These are phyloP conservation scores for Cabera pusaria DNA, from an alignment of 2,888 invertebrate species.

Conservation along the genomic window DNA sequence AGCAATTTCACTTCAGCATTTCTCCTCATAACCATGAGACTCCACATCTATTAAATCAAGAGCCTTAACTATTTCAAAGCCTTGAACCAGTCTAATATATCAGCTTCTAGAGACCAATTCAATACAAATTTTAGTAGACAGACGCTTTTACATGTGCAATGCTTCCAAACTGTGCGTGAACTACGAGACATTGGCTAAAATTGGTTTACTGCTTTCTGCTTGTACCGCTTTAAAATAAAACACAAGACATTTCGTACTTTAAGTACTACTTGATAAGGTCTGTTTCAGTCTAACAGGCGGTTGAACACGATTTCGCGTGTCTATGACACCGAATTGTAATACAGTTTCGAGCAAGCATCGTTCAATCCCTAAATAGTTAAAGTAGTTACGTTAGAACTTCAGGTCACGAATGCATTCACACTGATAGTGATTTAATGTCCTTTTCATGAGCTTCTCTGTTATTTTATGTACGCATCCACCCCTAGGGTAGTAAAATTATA, in stretches of 20 bases:
- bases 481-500: conserved; percentile 7
- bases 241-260: too few species aligned
- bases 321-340: conserved; percentile 17
- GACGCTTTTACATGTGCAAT: too few species aligned
- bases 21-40: too few species aligned
- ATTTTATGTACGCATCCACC: background rate
- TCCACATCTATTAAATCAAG: too few species aligned
- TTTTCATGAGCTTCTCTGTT: conserved; percentile 14
- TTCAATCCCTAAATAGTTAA: conserved; percentile 22
- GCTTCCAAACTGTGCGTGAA: conserved; percentile 7
- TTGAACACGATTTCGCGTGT: conserved; percentile 21
- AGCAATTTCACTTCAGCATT: too few species aligned
- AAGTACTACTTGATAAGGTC: too few species aligned
- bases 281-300: background rate
- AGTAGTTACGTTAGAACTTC: conserved; percentile 12
- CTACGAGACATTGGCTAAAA: conserved; percentile 8
- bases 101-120: too few species aligned
- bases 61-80: too few species aligned
- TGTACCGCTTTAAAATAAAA: conserved; percentile 2
- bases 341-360: conserved; percentile 19
- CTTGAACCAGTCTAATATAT: too few species aligned
- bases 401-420: conserved; percentile 22
- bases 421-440: conserved; percentile 19
- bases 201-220: conserved; percentile 13
- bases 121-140: too few species aligned